These are phyloP conservation scores for Troglohyphantes excavatus DNA, from an alignment of 2,888 invertebrate genomes.

Conservation along the genomic window DNA sequence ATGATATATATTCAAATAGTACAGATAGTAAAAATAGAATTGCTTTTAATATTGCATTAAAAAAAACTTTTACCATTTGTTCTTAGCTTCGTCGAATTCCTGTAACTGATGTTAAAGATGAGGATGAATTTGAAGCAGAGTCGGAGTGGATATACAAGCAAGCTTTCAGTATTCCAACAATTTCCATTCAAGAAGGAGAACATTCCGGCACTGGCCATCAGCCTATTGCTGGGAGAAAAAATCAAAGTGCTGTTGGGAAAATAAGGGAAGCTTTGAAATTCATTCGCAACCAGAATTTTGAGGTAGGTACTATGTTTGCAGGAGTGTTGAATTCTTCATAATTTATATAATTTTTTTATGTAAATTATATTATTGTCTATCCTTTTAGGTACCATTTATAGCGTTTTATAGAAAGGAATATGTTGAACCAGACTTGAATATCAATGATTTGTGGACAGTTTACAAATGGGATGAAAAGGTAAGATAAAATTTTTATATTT, in stretches of 20 bases:
- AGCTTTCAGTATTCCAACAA: constrained; percentile 92
- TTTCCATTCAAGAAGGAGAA: constrained; percentile 87
- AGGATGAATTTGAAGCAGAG: constrained; percentile 94
- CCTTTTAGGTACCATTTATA: constrained; percentile 92
- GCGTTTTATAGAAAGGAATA: constrained; percentile 99
- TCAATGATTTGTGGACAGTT: constrained; percentile 98
- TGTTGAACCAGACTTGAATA: constrained; percentile 95
- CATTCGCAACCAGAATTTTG: constrained; percentile 96
- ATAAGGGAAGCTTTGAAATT: constrained; percentile 97
- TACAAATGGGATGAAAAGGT: constrained; percentile 96
- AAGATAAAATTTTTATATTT: constrained; percentile 75
- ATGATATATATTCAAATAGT: no score
- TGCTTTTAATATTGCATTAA: background rate
- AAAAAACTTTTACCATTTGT: background rate
- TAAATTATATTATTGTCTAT: background rate
- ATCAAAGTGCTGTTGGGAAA: constrained; percentile 86
- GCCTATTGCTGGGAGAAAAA: constrained; percentile 80
- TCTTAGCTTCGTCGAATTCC: constrained; percentile 92
- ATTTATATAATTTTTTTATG: background rate
- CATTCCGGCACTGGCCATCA: constrained; percentile 81
- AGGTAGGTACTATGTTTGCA: constrained; percentile 83
- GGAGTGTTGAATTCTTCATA: background rate
- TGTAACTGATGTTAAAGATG: constrained; percentile 87
- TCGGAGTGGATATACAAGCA: constrained; percentile 98
- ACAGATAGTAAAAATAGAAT: no score